phyloP scores from a whole-genome alignment of 2,888 invertebrate genomes.

The Eurytoma californica region DNA sequence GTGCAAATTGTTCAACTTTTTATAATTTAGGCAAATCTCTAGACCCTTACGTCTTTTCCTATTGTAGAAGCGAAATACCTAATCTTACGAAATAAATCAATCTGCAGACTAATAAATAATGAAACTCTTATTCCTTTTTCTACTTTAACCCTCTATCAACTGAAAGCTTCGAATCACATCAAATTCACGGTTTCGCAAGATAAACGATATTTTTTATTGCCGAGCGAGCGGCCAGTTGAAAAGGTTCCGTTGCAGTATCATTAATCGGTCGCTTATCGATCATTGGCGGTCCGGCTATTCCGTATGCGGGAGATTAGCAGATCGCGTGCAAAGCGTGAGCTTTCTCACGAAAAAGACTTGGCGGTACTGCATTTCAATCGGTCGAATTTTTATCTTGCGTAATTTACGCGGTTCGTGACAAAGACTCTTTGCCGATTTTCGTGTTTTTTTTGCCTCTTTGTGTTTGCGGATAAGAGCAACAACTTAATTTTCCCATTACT shows the following conservation, averaged over 20 bases:
- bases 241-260: conserved; percentile 24
- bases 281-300: conserved; percentile 25
- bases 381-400: conserved; percentile 29
- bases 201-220: conserved; percentile 33
- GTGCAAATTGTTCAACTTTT: too few relatives aligned
- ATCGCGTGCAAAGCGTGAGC: conserved; percentile 31
- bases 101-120: conserved; percentile 19
- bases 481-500: too few relatives aligned
- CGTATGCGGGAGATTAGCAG: conserved; percentile 30
- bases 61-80: too few relatives aligned
- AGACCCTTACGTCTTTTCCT: too few relatives aligned
- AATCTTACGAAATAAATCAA: background rate
- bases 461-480: too few relatives aligned
- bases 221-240: background rate
- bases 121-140: background rate
- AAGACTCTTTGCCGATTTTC: too few relatives aligned
- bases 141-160: conserved; percentile 1
- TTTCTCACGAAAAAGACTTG: conserved; percentile 33
- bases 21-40: too few relatives aligned
- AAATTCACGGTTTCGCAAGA: conserved; percentile 48
- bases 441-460: too few relatives aligned
- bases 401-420: conserved; percentile 8
- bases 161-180: conserved; percentile 1
- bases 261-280: conserved; percentile 46
- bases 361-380: background rate